Base-by-base conservation (phyloP, 35 echinoderm and acorn worm species). In the Ophiothrix spiculata region DNA sequence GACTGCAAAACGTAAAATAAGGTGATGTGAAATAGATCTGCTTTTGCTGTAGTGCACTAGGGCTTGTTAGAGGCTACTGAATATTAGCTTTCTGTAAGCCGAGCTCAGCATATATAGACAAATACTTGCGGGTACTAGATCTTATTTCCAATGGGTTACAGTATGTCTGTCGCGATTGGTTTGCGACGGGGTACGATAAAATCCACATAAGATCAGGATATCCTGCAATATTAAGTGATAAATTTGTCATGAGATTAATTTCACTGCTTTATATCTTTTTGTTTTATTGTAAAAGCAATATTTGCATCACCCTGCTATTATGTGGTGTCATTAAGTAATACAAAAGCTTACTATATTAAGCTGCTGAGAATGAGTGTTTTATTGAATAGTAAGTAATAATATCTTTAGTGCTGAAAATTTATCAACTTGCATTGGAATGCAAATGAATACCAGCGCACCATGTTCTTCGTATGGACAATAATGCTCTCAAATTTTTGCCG, bases 21-120 rank as follows among this genome's bases (percentile, higher is more conserved):
- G 23, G 10, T 69, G 60, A 69, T 28, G 2, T 69, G 60, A 69
- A 69, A 69, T n/a, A 12, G 17, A 69, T 69, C 60, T 69, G 60
- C 10, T 69, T 69, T 15, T 69, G 60, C 60, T n/a, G 10, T 69
- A 69, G 60, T 69, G 60, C 60, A 69, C 60, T 2, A 10, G 23
- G 60, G 60, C 60, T 12, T 6, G 60, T 69, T 69, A 25, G 25
- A n/a, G 60, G 10, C 25, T 25, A 69, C 16, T n/a, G 60, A 49
- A 69, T 69, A 69, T 69, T 49, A 69, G 60, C 60, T 69, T 69
- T 69, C 60, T 69, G 60, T 69, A 69, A 69, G 29, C 60, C 60
- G 60, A 69, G 60, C 60, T 69, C 3, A 69, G 60, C 10, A 10
- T 28, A 69, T 69, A 69, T 10, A 69, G 60, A 69, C 60, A 69